Base-by-base conservation (phyloP, 2,888 invertebrate genomes). In the Cephus pygmeus region DNA sequence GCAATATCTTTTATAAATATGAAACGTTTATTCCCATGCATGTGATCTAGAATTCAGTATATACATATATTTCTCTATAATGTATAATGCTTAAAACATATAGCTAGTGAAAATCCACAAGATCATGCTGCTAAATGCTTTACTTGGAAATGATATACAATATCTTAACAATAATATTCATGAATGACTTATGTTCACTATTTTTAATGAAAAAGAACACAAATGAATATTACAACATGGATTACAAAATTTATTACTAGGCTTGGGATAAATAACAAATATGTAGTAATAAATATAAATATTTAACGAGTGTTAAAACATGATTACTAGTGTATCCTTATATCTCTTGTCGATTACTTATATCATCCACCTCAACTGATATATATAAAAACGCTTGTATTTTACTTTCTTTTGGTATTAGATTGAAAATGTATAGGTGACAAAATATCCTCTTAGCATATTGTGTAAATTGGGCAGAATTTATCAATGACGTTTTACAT, bases 211-310 rank as follows among this genome's bases (percentile, higher is more conserved):
- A 56, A 23, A 9, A 56, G 23, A 56, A 23, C 23, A 40, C 15
- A 71, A 33, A 31, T 71, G 23, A 74, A 35, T 36, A 74, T 34
- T 74, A 33, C 33, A 74, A 74, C 34, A 35, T 1, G 30, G 30
- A 36, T 74, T 35, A 74, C 30, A 74, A 34, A 74, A 74, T 33
- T 74, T 34, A 31, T 34, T 74, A n/a, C 12, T n/a, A 35, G 12
- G 35, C 3, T 33, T 35, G 23, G 6, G 74, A 74, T 74, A 35
- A 74, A 30, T 74, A 36, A 35, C 34, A 74, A 74, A 74, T 35
- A 74, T 12, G 34, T 35, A 35, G 11, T 34, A 74, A 74, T 35
- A 74, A 74, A 35, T 35, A 74, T 74, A 11, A 74, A 74, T 74
- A 74, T 12, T 71, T 30, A 71, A 71, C 23, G 1, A 71, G 9